Percentiles rank a stretch among this genome's conserved stretches.
phyloP scores from a whole-genome alignment of 2,797 vertebrate species.

The Babyrousa celebensis region DNA sequence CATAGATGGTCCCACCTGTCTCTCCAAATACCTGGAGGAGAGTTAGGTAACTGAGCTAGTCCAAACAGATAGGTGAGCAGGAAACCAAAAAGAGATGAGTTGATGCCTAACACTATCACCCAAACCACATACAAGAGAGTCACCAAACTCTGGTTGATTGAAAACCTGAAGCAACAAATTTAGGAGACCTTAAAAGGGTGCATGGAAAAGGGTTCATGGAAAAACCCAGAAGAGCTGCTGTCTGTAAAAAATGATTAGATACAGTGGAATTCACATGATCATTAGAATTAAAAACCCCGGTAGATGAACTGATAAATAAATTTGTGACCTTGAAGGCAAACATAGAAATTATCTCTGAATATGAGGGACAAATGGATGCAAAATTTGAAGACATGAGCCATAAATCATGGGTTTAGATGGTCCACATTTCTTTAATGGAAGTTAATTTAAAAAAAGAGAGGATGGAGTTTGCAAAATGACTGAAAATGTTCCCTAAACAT shows the following conservation, averaged over 20 bases:
- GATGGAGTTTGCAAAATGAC: conserved; percentile 1
- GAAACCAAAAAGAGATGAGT: not conserved
- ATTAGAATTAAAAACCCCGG: conserved; percentile 9
- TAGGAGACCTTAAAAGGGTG: not conserved
- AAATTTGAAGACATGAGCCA: not conserved
- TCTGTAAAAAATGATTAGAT: not conserved
- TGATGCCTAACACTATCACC: not conserved
- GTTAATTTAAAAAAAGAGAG: conserved; percentile 11
- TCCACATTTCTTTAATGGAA: not conserved
- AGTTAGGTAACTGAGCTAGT: not conserved
- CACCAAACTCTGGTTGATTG: not conserved
- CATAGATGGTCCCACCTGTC: not conserved
- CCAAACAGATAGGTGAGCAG: not conserved
- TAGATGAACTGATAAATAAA: not conserved
- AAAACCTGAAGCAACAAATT: not conserved
- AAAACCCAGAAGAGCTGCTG: not conserved
- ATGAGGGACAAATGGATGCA: not conserved
- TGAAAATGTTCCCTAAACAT: not conserved
- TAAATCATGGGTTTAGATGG: not conserved
- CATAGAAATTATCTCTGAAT: conserved; percentile 33
- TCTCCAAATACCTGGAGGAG: not conserved
- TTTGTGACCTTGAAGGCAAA: conserved; percentile 57
- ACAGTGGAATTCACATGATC: not conserved
- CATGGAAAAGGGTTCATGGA: not conserved
- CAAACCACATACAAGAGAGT: not conserved